Percentiles rank a stretch among this genome's conserved stretches.
phyloP scores from a whole-genome alignment of 37 sponge, comb jelly and placozoan genomes.

The Aphrocallistes beatrix region DNA sequence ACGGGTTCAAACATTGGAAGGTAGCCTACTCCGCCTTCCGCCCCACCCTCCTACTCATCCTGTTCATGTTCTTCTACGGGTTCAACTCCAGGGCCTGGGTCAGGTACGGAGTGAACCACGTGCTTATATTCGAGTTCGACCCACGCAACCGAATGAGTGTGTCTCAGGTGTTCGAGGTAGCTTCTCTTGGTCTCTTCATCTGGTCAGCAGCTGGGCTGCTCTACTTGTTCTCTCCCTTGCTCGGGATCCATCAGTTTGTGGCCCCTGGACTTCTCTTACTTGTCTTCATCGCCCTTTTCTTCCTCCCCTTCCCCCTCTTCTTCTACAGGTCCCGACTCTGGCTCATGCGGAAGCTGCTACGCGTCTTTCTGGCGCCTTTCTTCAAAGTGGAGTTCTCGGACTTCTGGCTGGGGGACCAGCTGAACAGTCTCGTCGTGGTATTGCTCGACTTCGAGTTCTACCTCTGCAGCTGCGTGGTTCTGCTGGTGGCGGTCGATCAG shows the following conservation, averaged over 20 bases:
- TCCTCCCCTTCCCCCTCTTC: slow-evolving; percentile 43
- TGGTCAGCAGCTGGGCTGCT: slow-evolving; percentile 22
- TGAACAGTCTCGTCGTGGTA: slow-evolving; percentile 73
- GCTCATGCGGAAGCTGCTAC: slow-evolving; percentile 30
- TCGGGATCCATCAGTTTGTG: slow-evolving; percentile 9
- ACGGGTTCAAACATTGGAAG: neutral
- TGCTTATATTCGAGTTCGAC: slow-evolving; percentile 82
- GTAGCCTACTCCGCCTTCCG: slow-evolving; percentile 28
- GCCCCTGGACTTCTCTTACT: slow-evolving; percentile 43
- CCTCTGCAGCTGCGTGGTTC: slow-evolving; percentile 46
- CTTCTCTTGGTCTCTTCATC: slow-evolving; percentile 12
- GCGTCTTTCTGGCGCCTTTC: slow-evolving; percentile 68
- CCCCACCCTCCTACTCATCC: slow-evolving; percentile 30
- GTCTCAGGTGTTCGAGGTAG: slow-evolving; percentile 60
- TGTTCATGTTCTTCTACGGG: slow-evolving; percentile 51
- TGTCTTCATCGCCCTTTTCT: slow-evolving; percentile 25
- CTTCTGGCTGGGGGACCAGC: slow-evolving; percentile 93
- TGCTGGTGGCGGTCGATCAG: neutral
- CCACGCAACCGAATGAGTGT: slow-evolving; percentile 62
- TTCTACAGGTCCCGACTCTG: slow-evolving; percentile 32
- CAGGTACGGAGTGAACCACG: slow-evolving; percentile 68
- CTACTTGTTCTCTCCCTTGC: slow-evolving; percentile 30
- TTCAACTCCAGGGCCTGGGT: slow-evolving; percentile 69
- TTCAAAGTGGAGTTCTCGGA: slow-evolving; percentile 69
- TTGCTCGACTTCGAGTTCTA: slow-evolving; percentile 74